These are phyloP conservation scores for Megaptera novaeangliae DNA, from an alignment of 2,113 vertebrate species.

Conservation along the genomic window DNA sequence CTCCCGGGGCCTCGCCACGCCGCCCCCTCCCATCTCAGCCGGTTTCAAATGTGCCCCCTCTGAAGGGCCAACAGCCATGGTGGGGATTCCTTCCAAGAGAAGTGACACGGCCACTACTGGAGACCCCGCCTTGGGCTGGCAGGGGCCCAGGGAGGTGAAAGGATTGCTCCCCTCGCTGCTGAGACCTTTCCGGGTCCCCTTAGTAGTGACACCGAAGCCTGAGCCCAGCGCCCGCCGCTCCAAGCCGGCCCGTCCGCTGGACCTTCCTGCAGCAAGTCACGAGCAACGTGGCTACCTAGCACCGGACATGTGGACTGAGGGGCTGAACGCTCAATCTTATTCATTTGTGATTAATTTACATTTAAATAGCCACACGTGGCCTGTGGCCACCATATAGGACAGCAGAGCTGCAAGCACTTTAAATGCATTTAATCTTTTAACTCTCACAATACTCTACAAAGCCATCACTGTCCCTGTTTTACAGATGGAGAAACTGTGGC, in stretches of 20 bases:
- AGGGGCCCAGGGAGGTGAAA: background rate
- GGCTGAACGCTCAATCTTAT: background rate
- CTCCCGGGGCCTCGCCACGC: background rate
- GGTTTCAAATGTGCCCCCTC: background rate
- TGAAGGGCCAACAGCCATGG: background rate
- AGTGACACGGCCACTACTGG: background rate
- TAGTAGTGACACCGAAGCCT: rapidly evolving
- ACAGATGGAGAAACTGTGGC: background rate
- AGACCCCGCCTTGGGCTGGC: background rate
- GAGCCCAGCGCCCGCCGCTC: rapidly evolving
- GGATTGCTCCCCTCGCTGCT: rapidly evolving
- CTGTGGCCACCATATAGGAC: rapidly evolving
- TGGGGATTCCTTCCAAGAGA: background rate
- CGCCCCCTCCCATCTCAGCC: background rate
- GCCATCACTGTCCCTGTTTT: rapidly evolving
- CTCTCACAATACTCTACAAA: too few species aligned
- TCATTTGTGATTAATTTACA: background rate
- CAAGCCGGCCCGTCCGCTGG: background rate
- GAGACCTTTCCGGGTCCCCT: background rate
- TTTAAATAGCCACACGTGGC: background rate
- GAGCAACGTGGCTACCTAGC: rapidly evolving
- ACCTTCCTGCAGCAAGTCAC: background rate
- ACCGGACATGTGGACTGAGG: background rate
- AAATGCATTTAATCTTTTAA: background rate
- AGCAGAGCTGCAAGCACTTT: rapidly evolving